Evolutionary conservation across 2,888 invertebrate species (phyloP), one percentile per base, ranked within the genome.

Genomic region (Nymphalis polychloros): DNA sequence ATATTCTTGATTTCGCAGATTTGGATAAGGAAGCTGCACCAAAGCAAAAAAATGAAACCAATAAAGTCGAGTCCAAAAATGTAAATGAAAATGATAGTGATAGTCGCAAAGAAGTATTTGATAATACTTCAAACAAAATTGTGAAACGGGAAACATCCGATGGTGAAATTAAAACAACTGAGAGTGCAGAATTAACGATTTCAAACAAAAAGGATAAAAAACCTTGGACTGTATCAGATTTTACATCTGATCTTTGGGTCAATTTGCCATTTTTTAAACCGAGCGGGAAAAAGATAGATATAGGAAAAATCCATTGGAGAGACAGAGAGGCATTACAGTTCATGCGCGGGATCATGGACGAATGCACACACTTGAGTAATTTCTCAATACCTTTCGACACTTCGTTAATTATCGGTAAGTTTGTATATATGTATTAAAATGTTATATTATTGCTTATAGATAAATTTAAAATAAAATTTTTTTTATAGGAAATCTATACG

Each of bases 301-400:
- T 93, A 78, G 90, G 87, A 64, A 94, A 94, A 81, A 94, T 94
- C 65, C 95, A 96, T 76, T 95, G 94, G 94, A 94, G 95, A 75
- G 95, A 96, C 83, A 94, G 94, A 77, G 97, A 97, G 86, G 97
- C 97, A 0, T 78, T 97, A 65, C 96, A 97, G 89, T 98, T 99
- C 83, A 99, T 99, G 99, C 93, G 97, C 61, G 98, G 98, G 0
- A 95, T 99, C 76, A 99, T 99, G 99, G 99, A 99, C 83, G 98
- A 99, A 86, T 99, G 98, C 84, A 99, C 99, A 0, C 98, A 99
- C 90, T 92, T 99, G 52, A 97, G 95, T 75, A 98, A 99, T 88
- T 99, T 98, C 83, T 96, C 97, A 2, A 93, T 95, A 19, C 97
- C 97, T 0, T 95, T 95, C 62, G 99, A 99, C 82, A 97, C 98